Evolutionary conservation across 2,797 vertebrate genomes (phyloP), one percentile per base, ranked within the genome.

Genomic region (Rhinophrynus dorsalis): DNA sequence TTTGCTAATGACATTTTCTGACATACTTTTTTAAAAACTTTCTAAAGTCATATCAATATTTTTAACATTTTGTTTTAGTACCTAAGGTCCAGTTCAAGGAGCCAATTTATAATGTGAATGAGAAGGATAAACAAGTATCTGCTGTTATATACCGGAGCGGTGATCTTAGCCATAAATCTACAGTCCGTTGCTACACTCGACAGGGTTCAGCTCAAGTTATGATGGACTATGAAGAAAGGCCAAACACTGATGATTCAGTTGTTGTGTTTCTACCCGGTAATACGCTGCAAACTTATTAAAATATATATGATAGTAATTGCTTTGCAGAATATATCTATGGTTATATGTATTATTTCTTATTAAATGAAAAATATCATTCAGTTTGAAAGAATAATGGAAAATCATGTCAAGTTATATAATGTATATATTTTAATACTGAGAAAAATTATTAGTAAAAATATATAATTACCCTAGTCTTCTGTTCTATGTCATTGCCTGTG

Each of bases 141-240:
- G 87, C 78, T 56, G 77, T 81, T 2, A 84, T 92, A 66, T 92
- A 89, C 82, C 89, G 86, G 26, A 92, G 89, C 2, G 90, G 91
- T 59, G 92, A 94, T 76, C 80, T 90, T 44, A 88, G 79, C 67
- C 77, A 90, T 64, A 78, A 38, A 51, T 92, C 89, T 52, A 91
- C 87, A 0, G 90, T 92, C 21, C 80, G 83, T 44, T 91, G 90
- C 68, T 93, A 90, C 67, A 92, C 94, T 27, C 83, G 84, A 21
- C 94, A 94, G 74, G 90, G 91, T 42, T 90, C 93, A 24, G 93
- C 93, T 24, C 88, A 94, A 78, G 91, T 93, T 68, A 92, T 90
- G 84, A 85, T 90, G 88, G 92, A 93, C 80, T 94, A 92, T 75
- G 80, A 80, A 10, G 92, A 94, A 78, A 85, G 88, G 60, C 92